These are phyloP conservation scores for Lepus townsendii DNA, from an alignment of 2,797 vertebrate genomes.

Conservation along the genomic window DNA sequence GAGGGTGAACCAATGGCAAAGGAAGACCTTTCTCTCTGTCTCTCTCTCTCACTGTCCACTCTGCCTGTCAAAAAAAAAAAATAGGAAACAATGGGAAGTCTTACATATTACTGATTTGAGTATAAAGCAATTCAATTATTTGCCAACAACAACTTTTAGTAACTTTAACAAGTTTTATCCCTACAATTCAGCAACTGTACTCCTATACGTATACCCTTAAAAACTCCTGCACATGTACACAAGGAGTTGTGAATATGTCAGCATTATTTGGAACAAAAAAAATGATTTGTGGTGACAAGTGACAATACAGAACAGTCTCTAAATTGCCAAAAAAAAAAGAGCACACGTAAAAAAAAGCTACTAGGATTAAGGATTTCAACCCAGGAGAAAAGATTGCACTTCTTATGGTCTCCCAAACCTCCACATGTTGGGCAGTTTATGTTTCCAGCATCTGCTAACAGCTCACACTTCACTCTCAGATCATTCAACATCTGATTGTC, in stretches of 20 bases:
- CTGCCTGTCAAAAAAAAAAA: not conserved
- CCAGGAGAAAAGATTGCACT: not conserved
- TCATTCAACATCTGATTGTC: not conserved
- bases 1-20: too few relatives aligned
- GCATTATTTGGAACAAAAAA: slow-evolving; percentile 25
- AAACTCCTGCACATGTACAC: not conserved
- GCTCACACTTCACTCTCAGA: not conserved
- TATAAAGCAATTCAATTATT: slow-evolving; percentile 6
- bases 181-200: not conserved
- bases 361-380: not conserved
- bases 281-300: not conserved
- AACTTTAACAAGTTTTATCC: slow-evolving; percentile 10
- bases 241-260: not conserved
- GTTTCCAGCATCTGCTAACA: not conserved
- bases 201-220: not conserved
- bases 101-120: not conserved
- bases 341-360: slow-evolving; percentile 12
- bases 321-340: not conserved
- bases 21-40: too few relatives aligned
- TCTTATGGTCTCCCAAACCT: not conserved
- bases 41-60: too few relatives aligned
- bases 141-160: not conserved
- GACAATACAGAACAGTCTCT: not conserved
- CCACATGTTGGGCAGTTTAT: not conserved
- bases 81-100: not conserved